These are phyloP conservation scores for Atherinomorus stipes DNA, from an alignment of 2,113 vertebrate genomes.

Conservation along the genomic window DNA sequence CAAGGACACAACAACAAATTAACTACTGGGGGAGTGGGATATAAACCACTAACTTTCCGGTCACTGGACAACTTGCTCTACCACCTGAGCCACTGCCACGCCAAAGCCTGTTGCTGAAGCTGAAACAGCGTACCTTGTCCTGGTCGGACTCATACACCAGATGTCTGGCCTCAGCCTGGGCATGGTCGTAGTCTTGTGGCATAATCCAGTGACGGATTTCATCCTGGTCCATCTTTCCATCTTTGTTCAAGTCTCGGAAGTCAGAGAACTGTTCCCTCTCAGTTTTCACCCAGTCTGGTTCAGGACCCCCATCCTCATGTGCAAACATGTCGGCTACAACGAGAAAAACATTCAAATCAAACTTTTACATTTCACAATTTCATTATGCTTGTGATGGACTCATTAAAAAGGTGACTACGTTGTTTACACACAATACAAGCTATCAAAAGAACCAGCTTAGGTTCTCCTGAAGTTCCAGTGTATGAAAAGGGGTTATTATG, in stretches of 20 bases:
- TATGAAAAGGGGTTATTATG: no score
- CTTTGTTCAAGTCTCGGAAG: constrained; percentile 96
- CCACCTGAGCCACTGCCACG: no score
- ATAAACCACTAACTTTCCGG: no score
- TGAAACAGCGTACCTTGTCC: constrained; percentile 86
- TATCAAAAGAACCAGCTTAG: no score
- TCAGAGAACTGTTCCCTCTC: constrained; percentile 96
- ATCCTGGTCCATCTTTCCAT: constrained; percentile 94
- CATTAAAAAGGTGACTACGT: no score
- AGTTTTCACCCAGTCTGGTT: constrained; percentile 95
- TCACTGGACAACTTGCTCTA: no score
- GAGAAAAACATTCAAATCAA: neutral
- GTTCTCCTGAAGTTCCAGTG: no score
- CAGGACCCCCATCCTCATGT: constrained; percentile 91
- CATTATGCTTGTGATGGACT: neutral
- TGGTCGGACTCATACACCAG: constrained; percentile 94
- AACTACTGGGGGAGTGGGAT: no score
- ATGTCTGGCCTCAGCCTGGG: constrained; percentile 94
- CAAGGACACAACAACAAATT: no score
- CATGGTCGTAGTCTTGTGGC: constrained; percentile 96
- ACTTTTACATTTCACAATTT: neutral
- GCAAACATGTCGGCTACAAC: constrained; percentile 95
- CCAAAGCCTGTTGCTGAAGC: no score
- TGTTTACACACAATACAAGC: no score
- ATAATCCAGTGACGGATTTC: constrained; percentile 98